Evolutionary conservation across 2,888 invertebrate genomes (phyloP), one percentile per base, ranked within the genome.

Genomic region (Agrotis puta): DNA sequence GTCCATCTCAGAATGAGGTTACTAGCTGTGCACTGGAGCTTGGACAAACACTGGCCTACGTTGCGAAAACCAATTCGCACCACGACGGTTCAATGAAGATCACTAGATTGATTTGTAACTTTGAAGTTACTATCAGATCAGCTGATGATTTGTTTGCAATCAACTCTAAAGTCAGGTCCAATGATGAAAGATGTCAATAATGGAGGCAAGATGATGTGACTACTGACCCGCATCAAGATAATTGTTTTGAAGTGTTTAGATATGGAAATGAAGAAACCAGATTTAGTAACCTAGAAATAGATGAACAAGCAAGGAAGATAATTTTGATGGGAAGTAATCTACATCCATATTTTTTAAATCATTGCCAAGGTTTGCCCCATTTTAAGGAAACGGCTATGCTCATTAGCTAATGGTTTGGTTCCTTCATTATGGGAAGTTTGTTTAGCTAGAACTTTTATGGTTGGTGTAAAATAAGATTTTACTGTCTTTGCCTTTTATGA

Each of bases 21-120:
- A 73, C 77, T 39, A 39, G 51, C 66, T 80, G 86, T 67, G 73
- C 86, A 82, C 54, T 77, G 79, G 27, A 82, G 81, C 84, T 69
- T 70, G 66, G 51, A 64, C 74, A 79, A 80, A 75, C 53, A 74
- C 53, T 70, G 57, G 47, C 43, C 22, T 53, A 58, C 11, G 64
- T 85, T 86, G 66, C 77, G 81, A 75, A 71, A 81, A 51, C 58
- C 43, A 63, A 70, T 80, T 75, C 68, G 67, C 56, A 77, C 72
- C 59, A 57, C 22, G 54, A 72, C 83, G 85, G 71, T 86, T 69
- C 70, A 79, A 75, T 81, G 79, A 74, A 54, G 71, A 70, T 69
- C 67, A 53, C 69, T 64, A 47, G 64, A 78, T 78, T 67, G 70
- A 61, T 71, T 68, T 68, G 70, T 62, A 59, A 62, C 58, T 59